A percentile compares a stretch with the other conserved stretches of the same genome.
Evolutionary conservation across 2,797 vertebrate genomes (phyloP).

Genomic region (Champsocephalus gunnari): DNA sequence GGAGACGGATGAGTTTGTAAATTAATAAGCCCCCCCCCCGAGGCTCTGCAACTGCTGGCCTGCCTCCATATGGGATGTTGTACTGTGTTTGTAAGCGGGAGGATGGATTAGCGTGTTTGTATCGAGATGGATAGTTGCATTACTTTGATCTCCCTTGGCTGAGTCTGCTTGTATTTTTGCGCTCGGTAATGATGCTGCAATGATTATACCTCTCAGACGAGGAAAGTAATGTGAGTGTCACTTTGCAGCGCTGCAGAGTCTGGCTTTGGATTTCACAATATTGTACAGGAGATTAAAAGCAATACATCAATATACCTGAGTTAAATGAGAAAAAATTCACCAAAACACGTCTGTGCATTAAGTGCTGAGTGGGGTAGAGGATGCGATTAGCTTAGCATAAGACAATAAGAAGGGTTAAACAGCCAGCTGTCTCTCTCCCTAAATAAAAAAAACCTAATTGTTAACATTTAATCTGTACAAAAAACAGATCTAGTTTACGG

Average conservation of each 20-base stretch:
- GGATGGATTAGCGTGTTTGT: constrained; percentile 40
- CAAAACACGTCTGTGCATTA: background rate
- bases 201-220: constrained; percentile 35
- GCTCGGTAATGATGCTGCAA: constrained; percentile 1
- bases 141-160: constrained; percentile 25
- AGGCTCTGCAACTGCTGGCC: constrained; percentile 39
- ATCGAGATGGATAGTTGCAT: constrained; percentile 37
- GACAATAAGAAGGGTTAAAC: background rate
- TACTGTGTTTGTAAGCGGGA: constrained; percentile 15
- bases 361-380: background rate
- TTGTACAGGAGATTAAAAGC: constrained; percentile 19
- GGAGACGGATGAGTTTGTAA: constrained; percentile 55
- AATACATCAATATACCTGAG: background rate
- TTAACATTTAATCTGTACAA: background rate
- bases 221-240: constrained; percentile 14
- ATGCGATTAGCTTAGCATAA: background rate
- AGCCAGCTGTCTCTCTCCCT: background rate
- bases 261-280: constrained; percentile 3
- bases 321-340: background rate
- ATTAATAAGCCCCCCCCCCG: constrained; percentile 62
- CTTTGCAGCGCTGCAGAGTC: background rate
- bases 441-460: background rate
- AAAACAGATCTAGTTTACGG: background rate
- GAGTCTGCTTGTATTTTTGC: constrained; percentile 17
- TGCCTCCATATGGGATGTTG: constrained; percentile 36